phyloP scores from a whole-genome alignment of 2,113 vertebrate genomes.

The Emberiza fucata region DNA sequence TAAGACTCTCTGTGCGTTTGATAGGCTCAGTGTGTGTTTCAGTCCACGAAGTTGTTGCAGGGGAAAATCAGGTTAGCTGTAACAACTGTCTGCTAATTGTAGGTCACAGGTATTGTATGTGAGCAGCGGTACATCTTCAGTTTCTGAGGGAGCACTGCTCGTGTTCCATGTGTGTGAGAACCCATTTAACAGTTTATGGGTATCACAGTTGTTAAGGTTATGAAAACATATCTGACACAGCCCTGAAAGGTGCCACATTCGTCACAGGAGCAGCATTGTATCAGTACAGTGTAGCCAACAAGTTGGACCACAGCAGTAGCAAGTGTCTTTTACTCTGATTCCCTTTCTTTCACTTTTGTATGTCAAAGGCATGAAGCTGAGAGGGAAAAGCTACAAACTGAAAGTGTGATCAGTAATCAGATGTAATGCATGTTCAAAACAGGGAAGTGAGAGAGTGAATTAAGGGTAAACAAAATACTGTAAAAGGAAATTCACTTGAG shows the following conservation, averaged over 20 bases:
- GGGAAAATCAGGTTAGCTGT: neutral
- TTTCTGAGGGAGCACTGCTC: neutral
- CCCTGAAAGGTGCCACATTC: neutral
- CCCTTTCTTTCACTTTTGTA: neutral
- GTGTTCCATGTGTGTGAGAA: neutral
- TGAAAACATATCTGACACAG: neutral
- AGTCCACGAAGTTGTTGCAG: neutral
- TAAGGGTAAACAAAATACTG: neutral
- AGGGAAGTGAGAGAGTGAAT: neutral
- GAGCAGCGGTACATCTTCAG: neutral
- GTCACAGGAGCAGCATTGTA: neutral
- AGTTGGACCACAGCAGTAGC: neutral
- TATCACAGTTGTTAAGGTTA: neutral
- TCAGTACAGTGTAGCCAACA: neutral
- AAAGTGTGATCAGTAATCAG: neutral
- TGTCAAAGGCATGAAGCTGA: neutral
- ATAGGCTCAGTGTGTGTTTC: neutral
- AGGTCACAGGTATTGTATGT: neutral
- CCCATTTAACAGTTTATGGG: neutral
- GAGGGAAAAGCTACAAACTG: neutral
- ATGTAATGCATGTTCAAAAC: neutral
- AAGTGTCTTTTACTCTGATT: neutral
- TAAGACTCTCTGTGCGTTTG: neutral
- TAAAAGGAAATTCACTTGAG: neutral
- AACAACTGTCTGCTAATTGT: neutral